Evolutionary conservation across 2,888 invertebrate genomes (phyloP), one percentile per base, ranked within the genome.

Genomic region (Machimus rusticus): DNA sequence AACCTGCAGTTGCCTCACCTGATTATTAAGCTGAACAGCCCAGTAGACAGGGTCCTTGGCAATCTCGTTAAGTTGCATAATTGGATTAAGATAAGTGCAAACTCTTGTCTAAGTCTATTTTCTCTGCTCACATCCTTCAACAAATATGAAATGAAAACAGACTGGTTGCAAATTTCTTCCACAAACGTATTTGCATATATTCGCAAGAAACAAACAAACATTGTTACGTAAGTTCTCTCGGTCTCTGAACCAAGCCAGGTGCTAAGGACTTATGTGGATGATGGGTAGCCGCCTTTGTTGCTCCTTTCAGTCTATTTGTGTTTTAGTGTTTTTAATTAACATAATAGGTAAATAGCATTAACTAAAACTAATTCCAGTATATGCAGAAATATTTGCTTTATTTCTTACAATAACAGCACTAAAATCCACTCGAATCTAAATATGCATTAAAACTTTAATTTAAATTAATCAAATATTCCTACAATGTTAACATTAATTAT

Each of bases 141-240:
- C 37, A 82, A 57, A 66, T 55, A 82, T 51, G 37, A 57, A 82
- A 57, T 66, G 82, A 82, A 66, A 82, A 57, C 55, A 57, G 37
- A 57, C 66, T 82, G 51, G 37, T 82, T 82, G 57, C 82, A 82
- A 57, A 66, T 82, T 82, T 82, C 57, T 57, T 51, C 82, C 82
- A 37, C 51, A 82, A 82, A 37, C 37, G 31, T 37, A 82, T 82
- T 82, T 82, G 57, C 82, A 82, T 82, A 82, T 82, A 28, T 55
- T 51, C 31, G 28, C 37, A 82, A 12, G 66, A 19, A 28, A 57
- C 66, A 82, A 82, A 66, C 82, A 66, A 66, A 66, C 66, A 66
- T 66, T 28, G 66, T 66, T 66, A 66, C 66, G 66, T 66, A 28
- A 66, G 12, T 66, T 66, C 28, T 66, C 28, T 66, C 28, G 9